Base-by-base conservation (phyloP, 2,113 vertebrate genomes). In the Neopipo cinnamomea region DNA sequence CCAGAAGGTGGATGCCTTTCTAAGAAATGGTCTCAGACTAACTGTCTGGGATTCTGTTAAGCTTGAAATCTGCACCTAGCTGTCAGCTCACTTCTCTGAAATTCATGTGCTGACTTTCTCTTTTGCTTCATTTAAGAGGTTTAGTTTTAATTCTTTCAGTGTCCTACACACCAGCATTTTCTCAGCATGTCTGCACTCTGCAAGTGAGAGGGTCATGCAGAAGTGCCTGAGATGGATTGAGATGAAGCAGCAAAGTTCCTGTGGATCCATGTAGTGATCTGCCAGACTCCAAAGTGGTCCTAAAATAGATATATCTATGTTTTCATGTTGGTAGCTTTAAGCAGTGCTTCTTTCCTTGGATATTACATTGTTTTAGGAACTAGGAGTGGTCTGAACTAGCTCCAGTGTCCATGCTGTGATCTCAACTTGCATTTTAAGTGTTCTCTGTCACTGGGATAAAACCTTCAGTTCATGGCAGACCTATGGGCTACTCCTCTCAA, bases 301-400 rank as follows among this genome's bases (percentile, higher is more conserved):
- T 73, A 27, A 52, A 80, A 70, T 4, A 55, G 18, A 0, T 21
- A 0, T 37, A 46, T 67, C 12, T 59, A 3, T 2, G 0, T 79
- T 91, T 63, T 50, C 23, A 18, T 2, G 1, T 39, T 59, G 28
- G 8, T 31, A 61, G 11, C 14, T 79, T 68, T 39, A n/a, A 86
- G 27, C 30, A 39, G 33, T 25, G 24, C 8, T 35, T 35, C 39
- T 79, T 78, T 52, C 33, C 35, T 65, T 66, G 31, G 9, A 33
- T 8, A 3, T 18, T 22, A 15, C 22, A 52, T 28, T 27, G 25
- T 52, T 28, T 52, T 42, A 35, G 41, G 42, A 75, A 12, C 11
- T 30, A 7, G 33, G 33, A 18, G 27, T 18, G 35, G 7, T 44
- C 67, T 84, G 72, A 83, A 39, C 14, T 66, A 73, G 22, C 28